Evolutionary conservation across 2,888 invertebrate species (phyloP), one percentile per base, ranked within the genome.

Genomic region (Stenchaetothrips biformis): DNA sequence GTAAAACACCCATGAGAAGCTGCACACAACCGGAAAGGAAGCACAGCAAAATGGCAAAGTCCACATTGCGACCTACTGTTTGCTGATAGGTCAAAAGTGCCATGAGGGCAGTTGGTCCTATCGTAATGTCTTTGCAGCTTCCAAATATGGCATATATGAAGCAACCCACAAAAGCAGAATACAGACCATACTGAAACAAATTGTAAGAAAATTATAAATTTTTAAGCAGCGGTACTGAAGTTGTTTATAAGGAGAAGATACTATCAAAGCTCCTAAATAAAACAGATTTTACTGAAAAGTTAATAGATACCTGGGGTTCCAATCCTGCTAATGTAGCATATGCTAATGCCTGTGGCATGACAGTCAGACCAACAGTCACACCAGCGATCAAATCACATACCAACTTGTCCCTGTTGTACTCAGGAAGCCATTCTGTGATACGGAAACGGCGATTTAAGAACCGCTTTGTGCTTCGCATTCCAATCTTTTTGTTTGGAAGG

Each of bases 41-140:
- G 85, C 95, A 95, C 79, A 96, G 88, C 0, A 96, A 88, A 80
- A 96, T 90, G 1, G 95, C 95, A 86, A 95, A 95, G 84, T 94
- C 92, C 0, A 88, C 87, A 83, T 90, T 90, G 84, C 92, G 90
- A 77, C 92, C 92, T 83, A 90, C 89, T 79, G 93, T 91, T 87
- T 93, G 93, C 85, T 93, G 92, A 84, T 93, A 92, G 0, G 96
- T 97, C 94, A 98, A 95, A 53, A 98, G 89, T 0, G 97, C 94
- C 91, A 98, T 92, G 81, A 97, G 90, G n/a, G 98, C 97, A 0
- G 97, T 97, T 3, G 98, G 97, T 9, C 98, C 95, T 81, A 95
- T 92, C 8, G 95, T 94, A 81, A 95, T 94, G 85, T 95, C 94
- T 83, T 94, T 94, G 85, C 94, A 94, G 79, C 96, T 95, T 48